Percentiles rank a stretch among this genome's conserved stretches.
Conservation (phyloP, 2,797 vertebrate species). For the Molossus alvarezi region DNA sequence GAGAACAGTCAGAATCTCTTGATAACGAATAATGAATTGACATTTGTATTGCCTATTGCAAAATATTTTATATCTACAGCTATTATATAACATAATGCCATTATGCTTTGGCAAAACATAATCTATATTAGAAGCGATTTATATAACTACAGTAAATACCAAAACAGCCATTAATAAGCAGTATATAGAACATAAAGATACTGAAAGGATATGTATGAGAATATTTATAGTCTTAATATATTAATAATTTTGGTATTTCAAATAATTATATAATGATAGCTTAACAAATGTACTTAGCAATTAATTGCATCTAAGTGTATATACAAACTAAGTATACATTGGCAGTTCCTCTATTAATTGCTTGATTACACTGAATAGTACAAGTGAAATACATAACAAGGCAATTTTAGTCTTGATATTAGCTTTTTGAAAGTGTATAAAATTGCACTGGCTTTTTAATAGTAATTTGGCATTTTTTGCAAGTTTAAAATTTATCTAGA, state of each 20-base stretch:
- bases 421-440: neutral
- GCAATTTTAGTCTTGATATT: neutral
- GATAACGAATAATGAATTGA: constrained; percentile 25
- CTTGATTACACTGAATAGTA: constrained; percentile 34
- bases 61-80: neutral
- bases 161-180: neutral
- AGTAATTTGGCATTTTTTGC: neutral
- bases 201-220: neutral
- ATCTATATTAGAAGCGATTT: neutral
- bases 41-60: neutral
- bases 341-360: constrained; percentile 5
- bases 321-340: neutral
- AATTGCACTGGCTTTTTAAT: neutral
- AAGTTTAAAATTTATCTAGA: constrained; percentile 20
- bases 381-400: neutral
- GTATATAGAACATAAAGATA: constrained; percentile 1
- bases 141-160: neutral
- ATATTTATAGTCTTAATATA: neutral
- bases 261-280: neutral
- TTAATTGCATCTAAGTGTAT: neutral
- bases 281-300: constrained; percentile 7
- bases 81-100: neutral
- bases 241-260: neutral
- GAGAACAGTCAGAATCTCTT: neutral
- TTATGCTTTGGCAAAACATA: neutral